Conservation (phyloP, 2,113 vertebrate species). For the Marcusenius ussheri region DNA sequence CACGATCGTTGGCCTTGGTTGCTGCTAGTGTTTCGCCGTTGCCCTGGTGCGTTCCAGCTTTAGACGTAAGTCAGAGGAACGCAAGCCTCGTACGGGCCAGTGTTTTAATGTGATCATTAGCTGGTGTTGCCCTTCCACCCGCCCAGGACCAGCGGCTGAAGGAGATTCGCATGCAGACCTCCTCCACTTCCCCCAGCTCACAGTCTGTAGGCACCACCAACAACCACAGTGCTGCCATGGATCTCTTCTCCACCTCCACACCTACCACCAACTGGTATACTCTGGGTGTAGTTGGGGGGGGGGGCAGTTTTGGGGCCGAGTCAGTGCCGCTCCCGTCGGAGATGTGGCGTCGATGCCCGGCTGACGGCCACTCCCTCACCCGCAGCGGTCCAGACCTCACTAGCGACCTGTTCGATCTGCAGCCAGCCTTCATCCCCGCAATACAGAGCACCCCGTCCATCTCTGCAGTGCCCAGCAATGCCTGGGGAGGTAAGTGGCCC, state of each 20-base stretch:
- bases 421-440: conserved; percentile 80
- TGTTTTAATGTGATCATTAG: not conserved
- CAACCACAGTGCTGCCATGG: conserved; percentile 65
- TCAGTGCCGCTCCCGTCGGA: not conserved
- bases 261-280: conserved; percentile 70
- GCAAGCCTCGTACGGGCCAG: not conserved
- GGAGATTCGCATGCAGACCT: conserved; percentile 73
- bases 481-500: conserved; percentile 75
- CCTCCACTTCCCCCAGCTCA: conserved; percentile 76
- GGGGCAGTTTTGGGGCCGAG: not conserved
- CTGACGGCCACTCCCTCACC: not conserved
- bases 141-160: conserved; percentile 76
- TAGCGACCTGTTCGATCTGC: conserved; percentile 86
- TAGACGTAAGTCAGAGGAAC: not conserved
- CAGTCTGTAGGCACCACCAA: conserved; percentile 69
- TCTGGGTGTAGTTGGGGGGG: not conserved
- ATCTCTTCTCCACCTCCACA: conserved; percentile 65
- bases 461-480: conserved; percentile 65
- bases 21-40: not conserved
- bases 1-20: not conserved
- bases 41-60: not conserved
- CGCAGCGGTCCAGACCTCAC: conserved; percentile 75
- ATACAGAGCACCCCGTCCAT: conserved; percentile 81
- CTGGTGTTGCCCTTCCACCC: not conserved
- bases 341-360: not conserved